These are phyloP conservation scores for Physeter macrocephalus DNA, from an alignment of 2,113 vertebrate species.

Conservation along the genomic window DNA sequence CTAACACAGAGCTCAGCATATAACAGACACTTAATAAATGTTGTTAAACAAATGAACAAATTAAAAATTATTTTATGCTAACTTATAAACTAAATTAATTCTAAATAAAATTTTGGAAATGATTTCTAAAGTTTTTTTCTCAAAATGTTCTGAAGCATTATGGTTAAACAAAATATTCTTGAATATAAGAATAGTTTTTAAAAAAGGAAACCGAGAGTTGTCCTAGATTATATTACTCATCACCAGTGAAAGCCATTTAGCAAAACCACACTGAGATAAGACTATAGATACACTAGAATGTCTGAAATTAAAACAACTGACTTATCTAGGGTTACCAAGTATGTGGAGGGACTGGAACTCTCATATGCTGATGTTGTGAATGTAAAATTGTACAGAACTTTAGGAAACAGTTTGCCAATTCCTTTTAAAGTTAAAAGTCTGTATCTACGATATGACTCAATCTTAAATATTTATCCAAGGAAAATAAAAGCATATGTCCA, in stretches of 20 bases:
- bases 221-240: background rate
- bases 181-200: background rate
- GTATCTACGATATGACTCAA: background rate
- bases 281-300: background rate
- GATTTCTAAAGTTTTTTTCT: background rate
- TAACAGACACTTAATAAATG: background rate
- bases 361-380: background rate
- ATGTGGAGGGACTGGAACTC: background rate
- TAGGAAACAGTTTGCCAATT: background rate
- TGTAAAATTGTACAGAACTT: background rate
- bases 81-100: background rate
- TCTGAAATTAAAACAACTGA: background rate
- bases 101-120: background rate
- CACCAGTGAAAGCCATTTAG: background rate
- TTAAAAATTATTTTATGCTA: background rate
- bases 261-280: background rate
- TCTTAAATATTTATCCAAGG: background rate
- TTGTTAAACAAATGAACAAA: background rate
- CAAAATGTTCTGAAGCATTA: background rate
- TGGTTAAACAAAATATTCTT: background rate
- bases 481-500: background rate
- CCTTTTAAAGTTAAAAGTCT: slow-evolving; percentile 3
- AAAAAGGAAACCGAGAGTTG: background rate
- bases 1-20: background rate
- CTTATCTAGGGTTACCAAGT: background rate